Base-by-base conservation (phyloP, 2,888 invertebrate genomes). In the Amorpha juglandis region DNA sequence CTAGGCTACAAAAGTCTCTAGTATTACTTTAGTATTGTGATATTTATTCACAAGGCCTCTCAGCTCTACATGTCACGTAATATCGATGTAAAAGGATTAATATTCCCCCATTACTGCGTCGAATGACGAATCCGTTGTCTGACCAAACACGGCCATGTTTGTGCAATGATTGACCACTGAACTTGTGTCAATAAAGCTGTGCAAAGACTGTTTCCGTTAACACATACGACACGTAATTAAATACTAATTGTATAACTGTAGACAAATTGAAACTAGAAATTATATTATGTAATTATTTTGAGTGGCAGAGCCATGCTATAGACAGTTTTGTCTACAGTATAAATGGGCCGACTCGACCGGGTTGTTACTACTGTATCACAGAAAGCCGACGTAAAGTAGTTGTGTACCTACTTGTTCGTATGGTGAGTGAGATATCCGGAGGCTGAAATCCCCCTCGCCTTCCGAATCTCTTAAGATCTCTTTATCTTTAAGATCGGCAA, bases 131-230 rank as follows among this genome's bases (percentile, higher is more conserved):
- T 82, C 81, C 86, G 85, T 83, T 81, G 76, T 73, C 76, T 80
- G 79, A 82, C 80, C 85, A 88, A 87, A 88, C 83, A 86, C 83
- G 82, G 27, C 38, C 38, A 63, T 83, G 78, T 84, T 89, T 89
- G 84, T 82, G 83, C 83, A 87, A 87, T 78, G 71, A 70, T 74
- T 80, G 70, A 74, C 66, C 58, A 62, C 48, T 53, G 53, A 62
- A 52, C 64, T 48, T 47, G 33, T 50, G 63, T 45, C 53, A 58
- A 55, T 58, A 48, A 47, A 65, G 55, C 55, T 55, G 64, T 55
- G 19, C 47, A 35, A 35, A 55, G 9, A 50, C 63, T 21, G 8
- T 53, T 16, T 75, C 74, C 80, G 74, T 71, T 76, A 35, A 47
- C 27, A 42, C 16, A 63, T 55, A 53, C 64, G 63, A 38, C 62